A percentile compares a stretch with the other conserved stretches of the same genome.
phyloP scores from a whole-genome alignment of 2,113 vertebrate species.

The Tringa solitaria region DNA sequence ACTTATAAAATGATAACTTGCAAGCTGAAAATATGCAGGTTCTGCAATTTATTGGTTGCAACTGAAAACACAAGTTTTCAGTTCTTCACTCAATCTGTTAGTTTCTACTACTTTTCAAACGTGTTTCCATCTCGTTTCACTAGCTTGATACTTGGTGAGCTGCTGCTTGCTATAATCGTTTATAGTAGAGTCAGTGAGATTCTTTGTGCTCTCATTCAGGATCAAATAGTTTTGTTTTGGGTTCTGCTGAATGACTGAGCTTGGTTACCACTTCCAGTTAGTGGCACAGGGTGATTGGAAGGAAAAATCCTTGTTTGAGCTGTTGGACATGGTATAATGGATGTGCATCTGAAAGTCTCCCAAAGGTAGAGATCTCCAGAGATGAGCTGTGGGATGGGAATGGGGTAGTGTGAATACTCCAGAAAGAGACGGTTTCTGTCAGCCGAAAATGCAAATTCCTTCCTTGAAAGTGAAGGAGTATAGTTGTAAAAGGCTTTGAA shows the following conservation, averaged over 20 bases:
- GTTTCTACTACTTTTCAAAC: not conserved
- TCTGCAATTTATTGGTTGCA: not conserved
- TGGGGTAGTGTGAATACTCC: not conserved
- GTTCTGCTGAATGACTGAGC: not conserved
- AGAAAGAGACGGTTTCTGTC: not conserved
- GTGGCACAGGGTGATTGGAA: too few relatives aligned
- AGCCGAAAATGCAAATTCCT: not conserved
- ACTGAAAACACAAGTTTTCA: not conserved
- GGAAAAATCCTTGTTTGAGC: not conserved
- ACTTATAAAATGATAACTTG: not conserved
- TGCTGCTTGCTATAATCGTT: not conserved
- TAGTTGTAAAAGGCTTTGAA: not conserved
- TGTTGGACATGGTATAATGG: not conserved
- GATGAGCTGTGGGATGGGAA: not conserved
- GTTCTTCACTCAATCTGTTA: not conserved
- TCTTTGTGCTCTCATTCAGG: not conserved
- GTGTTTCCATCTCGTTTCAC: not conserved
- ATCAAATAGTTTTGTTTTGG: not conserved
- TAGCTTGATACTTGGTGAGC: not conserved
- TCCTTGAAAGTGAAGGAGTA: not conserved
- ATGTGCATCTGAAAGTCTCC: not conserved
- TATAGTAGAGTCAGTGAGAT: not conserved
- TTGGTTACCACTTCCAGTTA: not conserved
- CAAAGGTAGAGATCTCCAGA: not conserved
- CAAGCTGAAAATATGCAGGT: not conserved